Evolutionary conservation across 2,113 vertebrate genomes (phyloP).

Genomic region (Callipepla squamata): DNA sequence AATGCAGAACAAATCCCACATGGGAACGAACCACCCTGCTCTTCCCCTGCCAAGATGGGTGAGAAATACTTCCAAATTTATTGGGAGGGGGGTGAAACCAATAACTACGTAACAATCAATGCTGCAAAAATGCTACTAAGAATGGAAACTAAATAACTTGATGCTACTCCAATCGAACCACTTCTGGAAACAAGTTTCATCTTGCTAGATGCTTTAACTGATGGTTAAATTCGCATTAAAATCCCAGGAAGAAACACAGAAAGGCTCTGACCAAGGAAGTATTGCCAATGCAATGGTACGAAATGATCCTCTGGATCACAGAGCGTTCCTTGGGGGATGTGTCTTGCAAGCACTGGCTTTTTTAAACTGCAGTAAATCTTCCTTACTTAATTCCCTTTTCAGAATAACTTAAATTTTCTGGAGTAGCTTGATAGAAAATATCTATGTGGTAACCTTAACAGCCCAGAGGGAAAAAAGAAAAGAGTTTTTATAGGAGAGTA

Average conservation of each 20-base stretch:
- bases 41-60: not conserved
- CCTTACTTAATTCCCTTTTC: not conserved
- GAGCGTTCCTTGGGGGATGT: not conserved
- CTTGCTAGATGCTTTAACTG: not conserved
- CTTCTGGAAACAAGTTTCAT: not conserved
- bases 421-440: not conserved
- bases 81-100: not conserved
- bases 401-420: not conserved
- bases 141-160: not conserved
- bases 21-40: not conserved
- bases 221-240: not conserved
- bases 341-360: not conserved
- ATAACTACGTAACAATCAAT: not conserved
- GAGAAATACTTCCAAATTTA: not conserved
- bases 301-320: not conserved
- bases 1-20: not conserved
- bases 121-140: not conserved
- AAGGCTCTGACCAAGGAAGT: not conserved
- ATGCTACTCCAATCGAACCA: not conserved
- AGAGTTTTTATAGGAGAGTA: not conserved
- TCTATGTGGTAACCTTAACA: not conserved
- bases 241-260: not conserved
- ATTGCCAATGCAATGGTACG: not conserved
- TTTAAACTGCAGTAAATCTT: not conserved
- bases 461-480: not conserved